phyloP scores from a whole-genome alignment of 2,888 invertebrate species.

The Maniola hyperantus region DNA sequence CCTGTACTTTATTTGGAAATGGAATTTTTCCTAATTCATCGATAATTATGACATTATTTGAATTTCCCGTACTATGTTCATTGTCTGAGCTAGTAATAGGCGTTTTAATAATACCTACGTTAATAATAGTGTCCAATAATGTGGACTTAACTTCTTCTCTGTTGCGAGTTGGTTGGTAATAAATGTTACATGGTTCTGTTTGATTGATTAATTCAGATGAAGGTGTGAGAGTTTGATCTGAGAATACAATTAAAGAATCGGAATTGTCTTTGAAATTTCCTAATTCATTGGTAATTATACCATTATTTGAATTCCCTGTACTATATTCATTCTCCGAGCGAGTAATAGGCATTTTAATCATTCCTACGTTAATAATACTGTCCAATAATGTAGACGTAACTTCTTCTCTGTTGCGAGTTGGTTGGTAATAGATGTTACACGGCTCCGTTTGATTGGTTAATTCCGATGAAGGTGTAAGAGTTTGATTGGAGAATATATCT shows the following conservation, averaged over 20 bases:
- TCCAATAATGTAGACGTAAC: conserved; percentile 44
- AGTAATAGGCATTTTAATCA: conserved; percentile 42
- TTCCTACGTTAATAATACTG: conserved; percentile 50
- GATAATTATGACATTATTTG: conserved; percentile 37
- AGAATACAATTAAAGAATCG: conserved; percentile 35
- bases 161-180: conserved; percentile 24
- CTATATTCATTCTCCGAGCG: conserved; percentile 7
- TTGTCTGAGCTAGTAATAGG: conserved; percentile 16
- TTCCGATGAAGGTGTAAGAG: conserved; percentile 43
- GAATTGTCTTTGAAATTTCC: conserved; percentile 44
- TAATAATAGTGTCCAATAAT: conserved; percentile 50
- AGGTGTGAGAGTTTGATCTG: conserved; percentile 45
- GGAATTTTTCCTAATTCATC: conserved; percentile 34
- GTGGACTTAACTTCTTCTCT: conserved; percentile 33
- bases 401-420: conserved; percentile 13
- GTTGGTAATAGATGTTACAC: conserved; percentile 29
- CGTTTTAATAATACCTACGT: conserved; percentile 49
- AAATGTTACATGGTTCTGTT: conserved; percentile 16
- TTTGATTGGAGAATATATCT: conserved; percentile 43
- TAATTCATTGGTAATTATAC: conserved; percentile 37
- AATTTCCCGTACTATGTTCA: conserved; percentile 12
- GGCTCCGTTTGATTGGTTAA: conserved; percentile 7
- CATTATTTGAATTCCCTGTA: conserved; percentile 28
- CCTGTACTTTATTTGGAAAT: conserved; percentile 36
- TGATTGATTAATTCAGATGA: conserved; percentile 34